Percentiles rank a stretch among this genome's conserved stretches.
phyloP scores from a whole-genome alignment of 2,113 vertebrate species.

The Heptranchias perlo region DNA sequence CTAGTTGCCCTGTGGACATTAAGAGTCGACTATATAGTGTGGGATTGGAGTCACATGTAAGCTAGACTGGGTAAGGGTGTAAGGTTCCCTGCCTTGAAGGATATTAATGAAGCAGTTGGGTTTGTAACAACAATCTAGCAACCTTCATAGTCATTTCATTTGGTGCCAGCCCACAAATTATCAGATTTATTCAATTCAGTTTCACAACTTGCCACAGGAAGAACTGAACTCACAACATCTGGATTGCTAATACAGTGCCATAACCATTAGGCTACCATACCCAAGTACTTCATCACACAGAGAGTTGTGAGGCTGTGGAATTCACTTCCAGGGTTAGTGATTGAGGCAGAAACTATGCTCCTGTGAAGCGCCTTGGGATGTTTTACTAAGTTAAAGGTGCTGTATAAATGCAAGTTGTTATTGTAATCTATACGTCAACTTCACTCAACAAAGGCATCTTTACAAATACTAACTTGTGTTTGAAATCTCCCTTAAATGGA shows the following conservation, averaged over 20 bases:
- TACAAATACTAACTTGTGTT: no score
- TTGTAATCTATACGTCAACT: no score
- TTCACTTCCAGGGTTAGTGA: neutral
- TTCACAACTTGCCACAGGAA: neutral
- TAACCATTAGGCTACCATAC: neutral
- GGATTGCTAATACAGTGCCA: neutral
- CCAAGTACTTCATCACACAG: neutral
- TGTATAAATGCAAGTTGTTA: no score
- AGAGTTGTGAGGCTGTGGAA: neutral
- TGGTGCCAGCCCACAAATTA: neutral
- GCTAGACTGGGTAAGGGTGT: neutral
- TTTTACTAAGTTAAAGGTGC: no score
- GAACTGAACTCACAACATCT: no score
- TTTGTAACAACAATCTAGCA: neutral
- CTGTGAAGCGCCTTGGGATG: no score
- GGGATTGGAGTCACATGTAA: no score
- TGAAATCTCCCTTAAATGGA: no score
- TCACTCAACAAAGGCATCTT: no score
- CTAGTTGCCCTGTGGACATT: neutral
- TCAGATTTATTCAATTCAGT: neutral
- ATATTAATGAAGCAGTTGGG: neutral
- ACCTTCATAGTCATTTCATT: neutral
- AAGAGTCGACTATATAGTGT: neutral
- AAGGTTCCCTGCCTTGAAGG: neutral
- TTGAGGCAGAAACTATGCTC: neutral